Evolutionary conservation across 2,888 invertebrate species (phyloP), one percentile per base, ranked within the genome.

Genomic region (Pegoplata infirma): DNA sequence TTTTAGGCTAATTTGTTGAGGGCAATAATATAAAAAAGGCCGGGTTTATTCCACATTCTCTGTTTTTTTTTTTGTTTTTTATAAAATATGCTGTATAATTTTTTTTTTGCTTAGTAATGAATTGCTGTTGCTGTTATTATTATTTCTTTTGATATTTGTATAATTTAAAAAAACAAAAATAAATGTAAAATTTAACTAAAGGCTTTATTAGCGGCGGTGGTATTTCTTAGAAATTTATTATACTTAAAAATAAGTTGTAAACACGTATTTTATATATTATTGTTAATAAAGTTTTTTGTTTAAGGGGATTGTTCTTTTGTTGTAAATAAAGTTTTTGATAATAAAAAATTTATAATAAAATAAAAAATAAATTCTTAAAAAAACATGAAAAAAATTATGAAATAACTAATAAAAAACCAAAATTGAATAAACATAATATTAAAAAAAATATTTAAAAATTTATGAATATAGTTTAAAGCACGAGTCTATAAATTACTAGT

Each of bases 1-100:
- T 61, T 53, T 53, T 21, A 53, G 61, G 61, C 44, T 71, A 51
- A 61, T 71, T 71, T 59, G 51, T 59, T 51, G 36, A 49, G 23
- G 58, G 36, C 36, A 23, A 68, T n/a, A n/a, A n/a, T n/a, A n/a
- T n/a, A 59, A n/a, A n/a, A n/a, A 40, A 40, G 10, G 36, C 10
- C n/a, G n/a, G 14, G 49, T 28, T 40, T 49, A n/a, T 32, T 14
- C 21, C 4, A 6, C 14, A 32, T 19, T 17, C 25, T 44, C 8
- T 47, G n/a, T 55, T 55, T 19, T 36, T 19, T 36, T 19, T 21
- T 12, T 21, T 21, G 8, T 21, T n/a, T n/a, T n/a, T n/a, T n/a
- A n/a, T n/a, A n/a, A n/a, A n/a, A n/a, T n/a, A n/a, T n/a, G n/a
- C n/a, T n/a, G n/a, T n/a, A n/a, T n/a, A n/a, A n/a, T n/a, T 16